Evolutionary conservation across 2,797 vertebrate species (phyloP).

Genomic region (Oreochromis mossambicus): DNA sequence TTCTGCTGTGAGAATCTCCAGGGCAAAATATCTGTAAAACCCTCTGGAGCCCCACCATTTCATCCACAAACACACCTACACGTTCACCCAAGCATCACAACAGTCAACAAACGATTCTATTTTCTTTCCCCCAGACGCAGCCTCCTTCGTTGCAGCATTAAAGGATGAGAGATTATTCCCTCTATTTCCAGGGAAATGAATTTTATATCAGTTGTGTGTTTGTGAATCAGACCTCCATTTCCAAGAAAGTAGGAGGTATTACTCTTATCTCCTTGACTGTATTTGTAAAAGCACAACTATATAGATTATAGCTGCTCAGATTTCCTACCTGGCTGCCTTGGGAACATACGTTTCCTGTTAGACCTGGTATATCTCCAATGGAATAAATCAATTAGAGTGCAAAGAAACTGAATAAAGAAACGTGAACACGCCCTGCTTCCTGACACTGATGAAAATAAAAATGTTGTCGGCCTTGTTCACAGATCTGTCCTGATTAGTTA

Average conservation of each 20-base stretch:
- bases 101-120: slow-evolving; percentile 47
- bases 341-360: slow-evolving; percentile 50
- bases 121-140: slow-evolving; percentile 37
- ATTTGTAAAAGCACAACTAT: slow-evolving; percentile 65
- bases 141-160: slow-evolving; percentile 42
- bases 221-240: slow-evolving; percentile 71
- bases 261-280: slow-evolving; percentile 68
- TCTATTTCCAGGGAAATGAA: slow-evolving; percentile 67
- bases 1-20: background rate
- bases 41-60: background rate
- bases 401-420: slow-evolving; percentile 34
- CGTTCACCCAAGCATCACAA: background rate
- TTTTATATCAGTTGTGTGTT: slow-evolving; percentile 72
- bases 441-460: slow-evolving; percentile 18
- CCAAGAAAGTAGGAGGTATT: slow-evolving; percentile 67
- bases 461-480: background rate
- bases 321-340: slow-evolving; percentile 54
- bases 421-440: slow-evolving; percentile 14
- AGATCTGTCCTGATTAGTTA: slow-evolving; percentile 28
- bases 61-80: background rate
- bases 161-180: slow-evolving; percentile 57
- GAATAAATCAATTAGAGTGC: slow-evolving; percentile 67
- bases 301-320: slow-evolving; percentile 62
- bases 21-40: slow-evolving; percentile 24
- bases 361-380: slow-evolving; percentile 24